Base-by-base conservation (phyloP, 2,888 invertebrate genomes). In the Crioceris asparagi region DNA sequence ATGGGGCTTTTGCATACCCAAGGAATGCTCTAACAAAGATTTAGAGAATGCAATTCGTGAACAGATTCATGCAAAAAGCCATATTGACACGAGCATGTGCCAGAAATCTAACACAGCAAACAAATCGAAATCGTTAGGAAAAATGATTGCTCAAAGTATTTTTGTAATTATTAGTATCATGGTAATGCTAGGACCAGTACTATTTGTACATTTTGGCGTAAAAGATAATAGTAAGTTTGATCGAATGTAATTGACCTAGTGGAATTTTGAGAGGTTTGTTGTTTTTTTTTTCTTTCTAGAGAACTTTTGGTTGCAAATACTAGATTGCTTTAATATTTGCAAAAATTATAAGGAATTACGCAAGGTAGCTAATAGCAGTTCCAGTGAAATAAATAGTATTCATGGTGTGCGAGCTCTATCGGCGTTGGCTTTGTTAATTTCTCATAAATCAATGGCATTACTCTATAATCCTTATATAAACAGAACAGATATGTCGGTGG, bases 401-500 rank as follows among this genome's bases (percentile, higher is more conserved):
- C 80, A 81, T 56, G 79, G 79, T 11, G 72, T 81, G 23, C 62
- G 80, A 40, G 74, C 73, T 39, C 50, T 79, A 4, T 79, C 79
- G 51, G 79, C 79, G 1, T 31, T 72, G 4, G 69, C 79, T 68
- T 56, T 81, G 40, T 55, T 80, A 6, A 51, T 75, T 4, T 70
- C 79, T 0, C 81, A 81, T 56, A 81, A 80, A 55, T 76, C 77
- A n/a, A 75, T 81, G 75, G 79, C 80, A 1, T 55, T 76, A 36
- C 76, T 79, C 52, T 81, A 75, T 50, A 68, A 73, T 52, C 77
- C 79, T 2, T 80, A 74, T 51, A 60, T 71, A 30, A 80, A 81
- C 52, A 67, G 79, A 44, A 79, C 79, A 0, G 64, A 66, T 45
- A 76, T 77, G 74, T 62, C 74, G 1, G 77, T 79, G 68, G 78